Evolutionary conservation across 2,113 vertebrate species (phyloP), one percentile per base, ranked within the genome.

Genomic region (Microtus richardsoni): DNA sequence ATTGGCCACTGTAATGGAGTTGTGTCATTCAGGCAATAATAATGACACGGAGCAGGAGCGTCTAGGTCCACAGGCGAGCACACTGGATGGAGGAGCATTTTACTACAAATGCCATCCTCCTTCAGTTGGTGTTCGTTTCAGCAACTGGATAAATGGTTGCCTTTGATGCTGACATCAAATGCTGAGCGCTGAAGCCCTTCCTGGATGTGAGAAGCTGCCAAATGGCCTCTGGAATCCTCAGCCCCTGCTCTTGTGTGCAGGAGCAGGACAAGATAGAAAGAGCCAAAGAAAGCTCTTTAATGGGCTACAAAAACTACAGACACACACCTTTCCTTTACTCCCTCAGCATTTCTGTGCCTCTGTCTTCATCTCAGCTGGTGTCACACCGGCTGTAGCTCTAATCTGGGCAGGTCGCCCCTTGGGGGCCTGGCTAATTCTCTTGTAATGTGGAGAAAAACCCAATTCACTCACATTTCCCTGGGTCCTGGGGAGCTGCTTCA

Each of bases 331-430:
- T 91, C 36, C 89, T 85, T 39, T 68, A 64, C n/a, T 87, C 78
- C 60, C 62, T 95, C 93, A 94, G 87, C 94, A 77, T 93, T 96
- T 95, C 75, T 80, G 41, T 21, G 39, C n/a, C 68, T 79, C 73
- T 75, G 91, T 84, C 87, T 96, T 96, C 90, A 68, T 93, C 75
- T 90, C 54, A 74, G 96, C 62, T 96, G 95, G 87, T 0, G 19
- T 77, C 71, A 58, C 64, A n/a, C 24, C 36, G 68, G 78, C 91
- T 86, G 93, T 54, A 90, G 41, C 82, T 41, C 41, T 88, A 85
- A 96, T 95, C 39, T 79, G 84, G 71, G 88, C 71, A 90, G 88
- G 30, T 39, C 96, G 93, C 94, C 85, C n/a, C 79, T 89, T 82
- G 73, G 84, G 91, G 92, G 33, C 11, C 78, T 28, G 7, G 93